Evolutionary conservation across 2,113 vertebrate genomes (phyloP).

Genomic region (Daboia siamensis): DNA sequence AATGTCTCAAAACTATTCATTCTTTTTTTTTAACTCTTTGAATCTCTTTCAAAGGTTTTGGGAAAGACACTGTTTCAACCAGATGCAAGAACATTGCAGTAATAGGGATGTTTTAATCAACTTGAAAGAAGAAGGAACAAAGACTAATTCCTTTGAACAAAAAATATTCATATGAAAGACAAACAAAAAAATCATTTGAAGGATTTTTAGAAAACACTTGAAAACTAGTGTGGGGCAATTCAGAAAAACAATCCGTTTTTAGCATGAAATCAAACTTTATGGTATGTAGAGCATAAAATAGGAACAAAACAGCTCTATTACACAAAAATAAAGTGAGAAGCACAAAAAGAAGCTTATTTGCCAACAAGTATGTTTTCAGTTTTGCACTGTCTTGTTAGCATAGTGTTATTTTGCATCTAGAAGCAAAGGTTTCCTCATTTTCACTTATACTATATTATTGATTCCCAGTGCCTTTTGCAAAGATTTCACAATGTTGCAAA

Average conservation of each 20-base stretch:
- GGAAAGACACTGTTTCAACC: neutral
- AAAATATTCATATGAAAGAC: neutral
- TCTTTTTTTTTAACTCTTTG: neutral
- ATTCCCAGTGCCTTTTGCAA: neutral
- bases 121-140: slow-evolving; percentile 1
- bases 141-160: slow-evolving; percentile 13
- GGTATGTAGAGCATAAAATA: neutral
- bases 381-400: slow-evolving; percentile 11
- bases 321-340: neutral
- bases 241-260: neutral
- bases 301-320: neutral
- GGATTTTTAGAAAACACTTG: neutral
- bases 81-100: slow-evolving; percentile 18
- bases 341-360: neutral
- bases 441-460: neutral
- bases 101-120: slow-evolving; percentile 10
- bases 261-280: neutral
- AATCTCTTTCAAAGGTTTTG: slow-evolving; percentile 7
- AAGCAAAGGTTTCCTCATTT: slow-evolving; percentile 6
- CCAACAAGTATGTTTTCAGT: slow-evolving; percentile 18
- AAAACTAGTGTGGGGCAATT: neutral
- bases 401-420: neutral
- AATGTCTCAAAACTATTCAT: slow-evolving; percentile 7
- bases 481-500: neutral
- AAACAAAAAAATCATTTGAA: neutral